These are phyloP conservation scores for Grus americana DNA, from an alignment of 2,113 vertebrate species.

Conservation along the genomic window DNA sequence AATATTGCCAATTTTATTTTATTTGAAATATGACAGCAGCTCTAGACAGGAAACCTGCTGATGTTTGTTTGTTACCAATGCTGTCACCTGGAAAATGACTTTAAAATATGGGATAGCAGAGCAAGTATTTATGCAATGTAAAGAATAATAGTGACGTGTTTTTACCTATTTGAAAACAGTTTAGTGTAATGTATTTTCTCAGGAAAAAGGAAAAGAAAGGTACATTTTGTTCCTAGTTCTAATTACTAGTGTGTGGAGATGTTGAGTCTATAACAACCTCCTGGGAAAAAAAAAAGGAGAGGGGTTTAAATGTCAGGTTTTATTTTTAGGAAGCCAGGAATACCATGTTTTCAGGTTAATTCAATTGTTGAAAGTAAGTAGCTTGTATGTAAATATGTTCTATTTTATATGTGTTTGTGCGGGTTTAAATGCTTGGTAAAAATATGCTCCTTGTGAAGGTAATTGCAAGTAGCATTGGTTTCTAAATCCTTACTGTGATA, in stretches of 20 bases:
- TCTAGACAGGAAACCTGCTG: not conserved
- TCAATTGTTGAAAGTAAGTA: not conserved
- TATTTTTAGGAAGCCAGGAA: not conserved
- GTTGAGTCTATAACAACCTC: not conserved
- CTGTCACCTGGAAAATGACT: not conserved
- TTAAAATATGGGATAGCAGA: not conserved
- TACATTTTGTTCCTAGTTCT: not conserved
- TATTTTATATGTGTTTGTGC: not conserved
- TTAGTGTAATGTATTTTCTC: not conserved
- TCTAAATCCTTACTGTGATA: not conserved
- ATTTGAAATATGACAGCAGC: not conserved
- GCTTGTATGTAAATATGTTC: not conserved
- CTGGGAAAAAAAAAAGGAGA: accelerated
- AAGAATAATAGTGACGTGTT: not conserved
- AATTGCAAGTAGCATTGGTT: not conserved
- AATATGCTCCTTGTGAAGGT: not conserved
- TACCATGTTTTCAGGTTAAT: not conserved
- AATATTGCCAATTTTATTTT: not conserved
- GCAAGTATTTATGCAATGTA: not conserved
- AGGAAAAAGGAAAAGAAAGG: not conserved
- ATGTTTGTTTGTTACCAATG: not conserved
- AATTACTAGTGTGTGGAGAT: not conserved
- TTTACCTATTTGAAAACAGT: not conserved
- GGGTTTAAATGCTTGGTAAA: not conserved
- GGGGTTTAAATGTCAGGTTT: not conserved